Conservation (phyloP, 2,113 vertebrate genomes). For the Suncus etruscus region DNA sequence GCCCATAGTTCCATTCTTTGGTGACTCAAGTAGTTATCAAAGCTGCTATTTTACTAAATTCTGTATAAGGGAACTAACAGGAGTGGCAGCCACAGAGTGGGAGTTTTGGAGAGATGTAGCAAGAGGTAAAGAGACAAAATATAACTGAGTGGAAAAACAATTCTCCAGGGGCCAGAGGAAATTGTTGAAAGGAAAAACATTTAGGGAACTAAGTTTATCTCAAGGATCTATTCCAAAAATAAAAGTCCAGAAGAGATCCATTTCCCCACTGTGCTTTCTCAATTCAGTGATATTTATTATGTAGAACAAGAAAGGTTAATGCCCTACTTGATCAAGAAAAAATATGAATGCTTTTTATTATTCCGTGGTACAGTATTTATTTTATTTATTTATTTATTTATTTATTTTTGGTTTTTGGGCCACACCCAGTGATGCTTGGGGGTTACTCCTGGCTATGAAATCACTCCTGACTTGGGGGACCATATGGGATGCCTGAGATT, state of each 20-base stretch:
- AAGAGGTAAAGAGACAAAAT: background rate
- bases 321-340: background rate
- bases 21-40: background rate
- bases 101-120: too few relatives aligned
- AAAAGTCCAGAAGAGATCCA: background rate
- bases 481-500: too few relatives aligned
- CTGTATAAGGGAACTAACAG: background rate
- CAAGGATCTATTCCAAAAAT: constrained; percentile 49
- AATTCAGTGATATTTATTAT: background rate
- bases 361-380: background rate
- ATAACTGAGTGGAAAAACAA: background rate
- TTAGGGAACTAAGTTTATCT: constrained; percentile 51
- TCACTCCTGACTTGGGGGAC: too few relatives aligned
- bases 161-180: constrained; percentile 40
- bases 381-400: background rate
- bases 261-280: background rate
- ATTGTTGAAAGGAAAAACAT: constrained; percentile 49
- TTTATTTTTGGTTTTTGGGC: too few relatives aligned
- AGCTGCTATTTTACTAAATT: background rate
- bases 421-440: too few relatives aligned
- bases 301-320: background rate
- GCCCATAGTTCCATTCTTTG: background rate
- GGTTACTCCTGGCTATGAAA: too few relatives aligned
- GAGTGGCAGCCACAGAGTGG: too few relatives aligned
- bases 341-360: background rate